Base-by-base conservation (phyloP, 2,888 invertebrate species). In the Galerucella calmariensis region DNA sequence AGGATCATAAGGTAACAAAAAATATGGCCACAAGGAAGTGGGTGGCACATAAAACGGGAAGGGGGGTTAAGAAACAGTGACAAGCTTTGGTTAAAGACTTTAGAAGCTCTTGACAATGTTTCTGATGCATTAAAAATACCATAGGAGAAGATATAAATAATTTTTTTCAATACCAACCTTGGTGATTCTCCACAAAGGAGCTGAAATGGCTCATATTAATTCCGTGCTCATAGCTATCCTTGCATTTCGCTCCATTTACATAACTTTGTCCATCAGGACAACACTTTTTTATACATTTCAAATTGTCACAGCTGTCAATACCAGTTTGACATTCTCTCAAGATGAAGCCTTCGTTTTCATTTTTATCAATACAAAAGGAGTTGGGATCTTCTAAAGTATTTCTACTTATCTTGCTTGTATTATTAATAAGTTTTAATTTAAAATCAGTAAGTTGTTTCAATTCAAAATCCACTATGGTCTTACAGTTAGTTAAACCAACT, bases 231-330 rank as follows among this genome's bases (percentile, higher is more conserved):
- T 82, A 82, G 6, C 82, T 84, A 66, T 81, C 78, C n/a, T 66
- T 62, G 77, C 86, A 86, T 10, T 66, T 74, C 0, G 79, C 65
- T 35, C 82, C 82, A 62, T 81, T 80, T 11, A 84, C 84, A 74
- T 85, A 90, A 79, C 90, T 89, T 59, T 90, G 82, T n/a, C 90
- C 90, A 44, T 89, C 85, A 1, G 89, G 89, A 79, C 91, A 91
- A 79, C 91, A 91, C 82, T 91, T 91, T 70, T 87, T 88, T 1
- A 90, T 77, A 77, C 90, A 89, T 77, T 79, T 81, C 35, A 79
- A 79, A 2, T 63, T 46, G 5, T 81, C 78, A 61, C 85, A 85
- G 69, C 81, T 65, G 5, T 81, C 75, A 12, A 79, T 77, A 61
- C 80, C 72, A 9, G 79, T 75, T 44, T 78, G 77, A 72, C 85